Conservation (phyloP, 2,888 invertebrate species). For the Thalpophila matura region DNA sequence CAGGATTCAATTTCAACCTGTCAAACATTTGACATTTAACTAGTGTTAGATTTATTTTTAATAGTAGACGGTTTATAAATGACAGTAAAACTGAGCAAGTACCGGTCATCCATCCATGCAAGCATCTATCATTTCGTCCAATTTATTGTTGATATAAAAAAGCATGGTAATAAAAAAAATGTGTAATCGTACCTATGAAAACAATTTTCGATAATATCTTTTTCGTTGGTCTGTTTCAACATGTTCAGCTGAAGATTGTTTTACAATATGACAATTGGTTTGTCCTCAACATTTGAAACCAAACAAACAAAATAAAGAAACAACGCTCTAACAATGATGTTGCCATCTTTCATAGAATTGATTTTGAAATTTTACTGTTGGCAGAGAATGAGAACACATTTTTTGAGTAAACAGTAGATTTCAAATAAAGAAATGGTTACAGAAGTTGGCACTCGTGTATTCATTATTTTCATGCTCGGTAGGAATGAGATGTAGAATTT, state of each 20-base stretch:
- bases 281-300: constrained; percentile 23
- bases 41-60: not conserved
- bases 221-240: constrained; percentile 7
- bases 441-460: no score
- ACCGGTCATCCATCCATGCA: no score
- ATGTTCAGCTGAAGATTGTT: constrained; percentile 8
- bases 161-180: no score
- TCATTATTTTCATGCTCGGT: no score
- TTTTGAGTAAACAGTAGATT: not conserved
- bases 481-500: no score
- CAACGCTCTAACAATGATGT: constrained; percentile 1
- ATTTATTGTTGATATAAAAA: no score
- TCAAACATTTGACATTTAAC: constrained; percentile 13
- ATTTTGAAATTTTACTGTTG: constrained; percentile 15
- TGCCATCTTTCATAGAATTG: constrained; percentile 7
- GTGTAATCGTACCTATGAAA: no score
- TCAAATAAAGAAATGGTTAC: not conserved
- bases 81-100: not conserved
- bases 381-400: not conserved
- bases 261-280: constrained; percentile 18
- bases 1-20: not conserved
- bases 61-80: not conserved
- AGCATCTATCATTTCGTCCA: no score
- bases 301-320: constrained; percentile 13
- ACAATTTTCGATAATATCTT: no score